phyloP scores from a whole-genome alignment of 2,797 vertebrate genomes.

The Acanthurus lineatus region DNA sequence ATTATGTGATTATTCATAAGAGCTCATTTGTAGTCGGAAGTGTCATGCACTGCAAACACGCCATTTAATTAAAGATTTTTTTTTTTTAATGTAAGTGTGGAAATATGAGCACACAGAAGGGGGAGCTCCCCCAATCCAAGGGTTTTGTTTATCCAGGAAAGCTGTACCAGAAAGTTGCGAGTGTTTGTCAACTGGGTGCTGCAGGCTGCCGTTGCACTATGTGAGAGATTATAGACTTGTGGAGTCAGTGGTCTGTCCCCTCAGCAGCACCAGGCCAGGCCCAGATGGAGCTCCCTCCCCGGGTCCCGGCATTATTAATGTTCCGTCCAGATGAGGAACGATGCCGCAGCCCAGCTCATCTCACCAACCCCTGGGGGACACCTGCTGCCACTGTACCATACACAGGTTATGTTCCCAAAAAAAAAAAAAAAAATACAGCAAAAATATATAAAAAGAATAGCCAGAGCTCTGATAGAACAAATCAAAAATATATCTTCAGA shows the following conservation, averaged over 20 bases:
- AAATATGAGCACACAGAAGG: constrained; percentile 19
- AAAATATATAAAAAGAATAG: constrained; percentile 26
- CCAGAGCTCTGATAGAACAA: constrained; percentile 47
- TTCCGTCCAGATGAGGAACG: constrained; percentile 90
- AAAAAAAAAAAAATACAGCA: constrained; percentile 19
- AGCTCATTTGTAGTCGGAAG: constrained; percentile 53
- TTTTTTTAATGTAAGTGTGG: constrained; percentile 4
- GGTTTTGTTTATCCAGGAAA: constrained; percentile 41
- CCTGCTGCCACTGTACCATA: constrained; percentile 85
- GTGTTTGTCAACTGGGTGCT: constrained; percentile 52
- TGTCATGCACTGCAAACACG: constrained; percentile 43
- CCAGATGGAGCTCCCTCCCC: constrained; percentile 90
- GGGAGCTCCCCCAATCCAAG: background rate
- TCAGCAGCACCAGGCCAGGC: constrained; percentile 74
- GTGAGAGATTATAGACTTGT: constrained; percentile 86
- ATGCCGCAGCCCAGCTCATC: constrained; percentile 88
- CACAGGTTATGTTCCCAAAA: constrained; percentile 64
- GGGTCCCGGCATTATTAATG: constrained; percentile 91
- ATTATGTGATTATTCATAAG: constrained; percentile 60
- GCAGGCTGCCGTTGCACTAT: constrained; percentile 44
- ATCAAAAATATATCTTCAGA: constrained; percentile 61
- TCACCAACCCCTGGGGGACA: constrained; percentile 85
- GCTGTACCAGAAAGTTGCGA: constrained; percentile 43
- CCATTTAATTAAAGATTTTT: constrained; percentile 51
- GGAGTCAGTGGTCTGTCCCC: constrained; percentile 86